These are phyloP conservation scores for Vidua chalybeata DNA, from an alignment of 2,113 vertebrate species.

Conservation along the genomic window DNA sequence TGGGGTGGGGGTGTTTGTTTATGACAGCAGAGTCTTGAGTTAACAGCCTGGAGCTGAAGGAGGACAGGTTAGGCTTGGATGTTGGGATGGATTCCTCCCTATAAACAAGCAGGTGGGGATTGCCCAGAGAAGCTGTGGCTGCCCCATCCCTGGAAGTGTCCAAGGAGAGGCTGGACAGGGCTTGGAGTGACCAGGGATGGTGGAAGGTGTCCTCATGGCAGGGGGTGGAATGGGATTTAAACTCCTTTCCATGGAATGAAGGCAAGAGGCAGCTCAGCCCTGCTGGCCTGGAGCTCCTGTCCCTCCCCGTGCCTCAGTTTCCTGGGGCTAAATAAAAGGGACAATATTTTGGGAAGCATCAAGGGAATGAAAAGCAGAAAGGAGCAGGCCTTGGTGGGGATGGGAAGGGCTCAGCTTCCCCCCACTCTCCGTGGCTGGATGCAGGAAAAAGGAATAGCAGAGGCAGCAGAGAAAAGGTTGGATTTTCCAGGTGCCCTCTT, in stretches of 20 bases:
- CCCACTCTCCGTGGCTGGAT: background rate
- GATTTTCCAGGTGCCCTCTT: background rate
- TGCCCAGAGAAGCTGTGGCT: background rate
- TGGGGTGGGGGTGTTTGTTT: accelerated
- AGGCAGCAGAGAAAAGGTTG: background rate
- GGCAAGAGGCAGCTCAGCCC: background rate
- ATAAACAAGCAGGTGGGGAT: accelerated
- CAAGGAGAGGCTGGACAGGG: background rate
- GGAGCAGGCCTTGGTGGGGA: background rate
- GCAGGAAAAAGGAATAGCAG: background rate
- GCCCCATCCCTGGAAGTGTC: background rate
- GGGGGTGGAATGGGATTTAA: background rate
- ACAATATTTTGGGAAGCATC: background rate
- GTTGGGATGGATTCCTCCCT: background rate
- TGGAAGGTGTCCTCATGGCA: background rate
- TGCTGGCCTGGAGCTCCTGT: accelerated
- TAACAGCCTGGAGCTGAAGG: background rate
- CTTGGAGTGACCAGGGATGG: background rate
- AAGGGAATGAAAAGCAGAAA: background rate
- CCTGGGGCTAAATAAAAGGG: background rate
- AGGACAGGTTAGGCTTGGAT: background rate
- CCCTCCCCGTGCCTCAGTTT: background rate
- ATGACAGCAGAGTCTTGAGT: accelerated
- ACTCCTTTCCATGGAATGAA: background rate
- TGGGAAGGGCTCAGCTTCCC: background rate